phyloP scores from a whole-genome alignment of 2,113 vertebrate species.

The Phyllostomus discolor region DNA sequence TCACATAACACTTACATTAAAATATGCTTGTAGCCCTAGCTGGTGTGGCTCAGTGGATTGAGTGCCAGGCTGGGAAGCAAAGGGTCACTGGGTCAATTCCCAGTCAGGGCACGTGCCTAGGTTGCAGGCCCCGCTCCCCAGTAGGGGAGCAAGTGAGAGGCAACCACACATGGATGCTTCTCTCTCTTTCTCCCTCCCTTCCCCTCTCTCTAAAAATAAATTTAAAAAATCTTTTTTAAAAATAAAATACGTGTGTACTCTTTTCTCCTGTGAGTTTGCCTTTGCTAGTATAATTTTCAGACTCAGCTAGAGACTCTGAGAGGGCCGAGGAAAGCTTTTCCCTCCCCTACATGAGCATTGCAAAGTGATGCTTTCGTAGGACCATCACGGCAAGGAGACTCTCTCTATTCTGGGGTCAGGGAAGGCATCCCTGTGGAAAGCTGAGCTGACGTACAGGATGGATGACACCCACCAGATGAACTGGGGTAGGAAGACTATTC shows the following conservation, averaged over 20 bases:
- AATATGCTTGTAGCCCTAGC: neutral
- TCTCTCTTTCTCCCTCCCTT: too few species aligned
- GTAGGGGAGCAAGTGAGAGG: too few species aligned
- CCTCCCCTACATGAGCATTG: neutral
- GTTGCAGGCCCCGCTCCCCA: too few species aligned
- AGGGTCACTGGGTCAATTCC: too few species aligned
- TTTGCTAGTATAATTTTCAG: neutral
- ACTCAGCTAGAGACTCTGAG: neutral
- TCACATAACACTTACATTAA: neutral
- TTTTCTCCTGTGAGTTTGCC: neutral
- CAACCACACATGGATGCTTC: too few species aligned
- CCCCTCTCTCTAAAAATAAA: too few species aligned
- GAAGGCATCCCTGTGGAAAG: neutral
- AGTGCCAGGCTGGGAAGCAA: too few species aligned
- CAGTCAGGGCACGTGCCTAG: too few species aligned
- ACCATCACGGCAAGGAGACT: neutral
- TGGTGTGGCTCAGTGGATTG: too few species aligned
- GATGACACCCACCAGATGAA: neutral
- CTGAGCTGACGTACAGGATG: neutral
- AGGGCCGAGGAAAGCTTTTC: too few species aligned
- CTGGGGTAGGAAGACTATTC: neutral
- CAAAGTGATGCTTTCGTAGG: neutral
- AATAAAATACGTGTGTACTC: neutral
- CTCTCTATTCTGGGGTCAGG: neutral
- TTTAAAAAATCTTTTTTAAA: too few species aligned